A percentile compares a stretch with the other conserved stretches of the same genome.
These are phyloP conservation scores for Turdus rufiventris DNA, from an alignment of 2,113 vertebrate genomes.

Conservation along the genomic window DNA sequence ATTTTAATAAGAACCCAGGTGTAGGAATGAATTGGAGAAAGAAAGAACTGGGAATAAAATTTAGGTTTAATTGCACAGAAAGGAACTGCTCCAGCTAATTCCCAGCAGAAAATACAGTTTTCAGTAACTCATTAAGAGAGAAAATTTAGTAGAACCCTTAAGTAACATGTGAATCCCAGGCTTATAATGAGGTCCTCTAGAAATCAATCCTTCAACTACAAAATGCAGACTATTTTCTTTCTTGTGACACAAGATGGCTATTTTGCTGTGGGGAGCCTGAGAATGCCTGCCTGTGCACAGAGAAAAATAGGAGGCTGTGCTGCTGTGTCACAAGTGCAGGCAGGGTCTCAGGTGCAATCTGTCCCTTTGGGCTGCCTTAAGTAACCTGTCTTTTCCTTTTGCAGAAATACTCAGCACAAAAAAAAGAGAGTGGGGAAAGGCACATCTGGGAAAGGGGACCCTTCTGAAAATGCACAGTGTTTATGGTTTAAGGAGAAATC, in stretches of 20 bases:
- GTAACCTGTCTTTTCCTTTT: neutral
- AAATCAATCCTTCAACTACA: neutral
- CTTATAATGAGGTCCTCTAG: neutral
- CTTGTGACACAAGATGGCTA: neutral
- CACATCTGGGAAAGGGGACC: neutral
- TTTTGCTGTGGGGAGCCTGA: neutral
- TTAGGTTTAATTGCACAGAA: neutral
- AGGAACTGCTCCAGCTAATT: neutral
- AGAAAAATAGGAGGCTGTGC: accelerated
- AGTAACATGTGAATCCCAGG: neutral
- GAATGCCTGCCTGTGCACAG: neutral
- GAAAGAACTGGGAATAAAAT: neutral
- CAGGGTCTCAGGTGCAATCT: neutral
- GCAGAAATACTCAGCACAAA: neutral
- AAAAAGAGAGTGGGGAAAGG: neutral
- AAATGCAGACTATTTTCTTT: neutral
- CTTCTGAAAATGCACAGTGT: neutral
- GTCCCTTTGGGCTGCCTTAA: neutral
- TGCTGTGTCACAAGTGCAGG: neutral
- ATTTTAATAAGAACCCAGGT: neutral
- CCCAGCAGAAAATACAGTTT: neutral
- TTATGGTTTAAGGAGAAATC: neutral
- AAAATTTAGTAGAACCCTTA: neutral
- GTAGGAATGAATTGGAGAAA: neutral
- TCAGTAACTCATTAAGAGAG: neutral